Percentiles rank a stretch among this genome's conserved stretches.
These are phyloP conservation scores for Diplogasteroides magnus DNA, from an alignment of 1,140 invertebrate species.

Conservation along the genomic window DNA sequence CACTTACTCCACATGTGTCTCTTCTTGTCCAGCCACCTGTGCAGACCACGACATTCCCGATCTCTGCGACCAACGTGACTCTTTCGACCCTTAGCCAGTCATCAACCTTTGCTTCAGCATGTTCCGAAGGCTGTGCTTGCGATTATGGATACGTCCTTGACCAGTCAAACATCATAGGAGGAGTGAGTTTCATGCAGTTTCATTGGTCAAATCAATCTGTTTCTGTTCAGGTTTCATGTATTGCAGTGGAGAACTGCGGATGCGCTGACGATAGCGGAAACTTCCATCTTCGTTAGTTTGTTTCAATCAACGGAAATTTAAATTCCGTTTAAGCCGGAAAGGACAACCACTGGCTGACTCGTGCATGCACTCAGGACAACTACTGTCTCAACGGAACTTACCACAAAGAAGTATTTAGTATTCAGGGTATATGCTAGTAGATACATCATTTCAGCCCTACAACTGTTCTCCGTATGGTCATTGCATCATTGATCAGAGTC, in stretches of 20 bases:
- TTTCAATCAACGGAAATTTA: no score
- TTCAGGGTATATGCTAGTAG: no score
- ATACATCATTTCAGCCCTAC: not conserved
- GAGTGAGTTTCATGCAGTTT: no score
- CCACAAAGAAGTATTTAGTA: slow-evolving; percentile 15
- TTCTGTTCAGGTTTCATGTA: slow-evolving; percentile 22
- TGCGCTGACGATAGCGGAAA: slow-evolving; percentile 24
- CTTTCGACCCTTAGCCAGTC: not conserved
- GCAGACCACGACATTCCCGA: slow-evolving; percentile 19
- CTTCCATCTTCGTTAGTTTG: not conserved
- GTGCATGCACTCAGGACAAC: slow-evolving; percentile 18
- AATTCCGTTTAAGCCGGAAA: no score
- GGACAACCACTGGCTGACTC: slow-evolving; percentile 22
- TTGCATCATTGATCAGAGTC: slow-evolving; percentile 4
- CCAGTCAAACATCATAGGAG: slow-evolving; percentile 12
- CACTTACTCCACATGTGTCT: slow-evolving; percentile 22
- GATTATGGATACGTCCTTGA: slow-evolving; percentile 32
- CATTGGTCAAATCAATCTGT: no score
- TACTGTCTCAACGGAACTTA: slow-evolving; percentile 28
- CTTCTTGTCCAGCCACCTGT: slow-evolving; percentile 35
- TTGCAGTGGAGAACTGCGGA: slow-evolving; percentile 27
- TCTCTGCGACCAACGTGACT: slow-evolving; percentile 18
- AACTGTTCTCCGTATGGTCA: slow-evolving; percentile 4
- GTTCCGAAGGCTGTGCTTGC: slow-evolving; percentile 34
- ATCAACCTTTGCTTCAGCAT: slow-evolving; percentile 14